Evolutionary conservation across 2,888 invertebrate species (phyloP).

Genomic region (Apoda limacodes): DNA sequence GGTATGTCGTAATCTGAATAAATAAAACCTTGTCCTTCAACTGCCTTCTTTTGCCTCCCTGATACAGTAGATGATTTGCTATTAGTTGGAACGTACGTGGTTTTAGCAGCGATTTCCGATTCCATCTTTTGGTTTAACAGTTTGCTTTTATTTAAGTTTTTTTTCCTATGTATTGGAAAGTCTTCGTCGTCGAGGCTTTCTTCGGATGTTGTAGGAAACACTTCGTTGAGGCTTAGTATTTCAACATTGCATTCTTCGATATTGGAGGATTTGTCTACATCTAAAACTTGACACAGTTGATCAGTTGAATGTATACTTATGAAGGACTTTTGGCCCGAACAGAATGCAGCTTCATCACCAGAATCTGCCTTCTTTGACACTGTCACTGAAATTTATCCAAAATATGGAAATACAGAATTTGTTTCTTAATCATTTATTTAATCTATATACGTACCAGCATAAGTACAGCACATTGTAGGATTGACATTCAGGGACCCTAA

Average conservation of each 20-base stretch:
- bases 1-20: slow-evolving; percentile 56
- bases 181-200: slow-evolving; percentile 58
- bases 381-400: slow-evolving; percentile 49
- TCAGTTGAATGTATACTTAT: slow-evolving; percentile 64
- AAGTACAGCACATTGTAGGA: slow-evolving; percentile 41
- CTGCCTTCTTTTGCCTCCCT: slow-evolving; percentile 33
- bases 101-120: slow-evolving; percentile 31
- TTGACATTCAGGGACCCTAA: no score
- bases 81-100: slow-evolving; percentile 47
- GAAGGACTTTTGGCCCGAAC: slow-evolving; percentile 51
- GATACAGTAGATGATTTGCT: slow-evolving; percentile 54
- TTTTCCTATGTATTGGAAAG: slow-evolving; percentile 34
- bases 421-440: no score
- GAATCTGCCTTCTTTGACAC: slow-evolving; percentile 49
- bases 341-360: slow-evolving; percentile 32
- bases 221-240: slow-evolving; percentile 55
- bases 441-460: slow-evolving; percentile 40
- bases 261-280: slow-evolving; percentile 31
- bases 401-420: no score
- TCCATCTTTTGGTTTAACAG: slow-evolving; percentile 25
- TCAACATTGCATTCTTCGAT: slow-evolving; percentile 57
- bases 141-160: slow-evolving; percentile 30
- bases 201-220: slow-evolving; percentile 61
- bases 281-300: slow-evolving; percentile 49
- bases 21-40: slow-evolving; percentile 39